Base-by-base conservation (phyloP, 2,888 invertebrate species). In the Celastrina argiolus region DNA sequence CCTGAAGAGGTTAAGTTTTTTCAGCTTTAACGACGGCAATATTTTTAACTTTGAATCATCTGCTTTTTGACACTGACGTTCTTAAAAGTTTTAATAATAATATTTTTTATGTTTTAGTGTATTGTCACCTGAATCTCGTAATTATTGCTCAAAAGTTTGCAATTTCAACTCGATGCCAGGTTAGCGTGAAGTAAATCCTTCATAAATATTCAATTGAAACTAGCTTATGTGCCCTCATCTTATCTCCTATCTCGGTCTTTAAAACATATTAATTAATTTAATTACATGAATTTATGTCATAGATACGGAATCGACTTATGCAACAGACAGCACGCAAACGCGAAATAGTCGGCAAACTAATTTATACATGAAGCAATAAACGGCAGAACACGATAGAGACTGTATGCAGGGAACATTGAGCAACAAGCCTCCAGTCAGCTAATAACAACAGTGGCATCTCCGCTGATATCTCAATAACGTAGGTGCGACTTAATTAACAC, bases 401-500 rank as follows among this genome's bases (percentile, higher is more conserved):
- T 72, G 72, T 70, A 70, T 70, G 71, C 68, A 72, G 71, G 73
- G 76, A 75, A 75, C 80, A 79, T 80, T 78, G 78, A 84, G 89
- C 89, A 90, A 90, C 89, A 89, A 90, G 85, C 80, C 81, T 71
- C 78, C 80, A 82, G 82, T 81, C 82, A 79, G 84, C 85, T 88
- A 88, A 88, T 89, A 88, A 88, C 90, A 88, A 88, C 88, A 87
- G 83, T 77, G 78, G 83, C 85, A 85, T 88, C 85, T 82, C 81
- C 80, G 81, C 81, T 79, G 80, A 88, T 90, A 88, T 90, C 90
- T 89, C 89, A 89, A 89, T 90, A 90, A 83, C 81, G 87, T 87
- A 91, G 91, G 91, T 90, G 90, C 83, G 87, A 88, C 85, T 91
- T 91, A 91, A 91, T 91, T 91, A 91, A 90, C 88, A 88, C 88